These are phyloP conservation scores for Phoxinus phoxinus DNA, from an alignment of 2,113 vertebrate genomes.

Conservation along the genomic window DNA sequence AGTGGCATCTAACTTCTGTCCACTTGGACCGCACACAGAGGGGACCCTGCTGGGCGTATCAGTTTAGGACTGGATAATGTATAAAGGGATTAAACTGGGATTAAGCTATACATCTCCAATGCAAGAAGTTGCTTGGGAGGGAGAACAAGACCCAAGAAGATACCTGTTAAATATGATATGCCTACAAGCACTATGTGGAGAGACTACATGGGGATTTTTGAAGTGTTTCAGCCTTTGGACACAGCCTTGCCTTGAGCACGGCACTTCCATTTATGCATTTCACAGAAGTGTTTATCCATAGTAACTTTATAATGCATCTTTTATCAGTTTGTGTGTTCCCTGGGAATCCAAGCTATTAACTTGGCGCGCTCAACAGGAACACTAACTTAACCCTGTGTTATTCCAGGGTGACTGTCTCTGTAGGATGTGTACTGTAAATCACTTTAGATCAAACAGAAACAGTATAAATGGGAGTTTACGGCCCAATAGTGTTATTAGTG, in stretches of 20 bases:
- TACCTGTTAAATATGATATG: slow-evolving; percentile 23
- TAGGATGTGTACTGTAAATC: background rate
- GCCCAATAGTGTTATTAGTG: background rate
- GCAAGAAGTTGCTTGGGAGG: slow-evolving; percentile 56
- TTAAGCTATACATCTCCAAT: slow-evolving; percentile 68
- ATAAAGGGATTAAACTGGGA: slow-evolving; percentile 73
- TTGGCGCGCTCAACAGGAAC: background rate
- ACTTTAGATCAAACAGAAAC: background rate
- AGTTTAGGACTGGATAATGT: slow-evolving; percentile 69
- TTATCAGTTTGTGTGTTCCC: background rate
- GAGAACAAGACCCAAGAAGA: slow-evolving; percentile 23
- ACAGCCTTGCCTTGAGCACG: background rate
- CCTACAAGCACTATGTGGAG: background rate
- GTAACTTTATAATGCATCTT: background rate
- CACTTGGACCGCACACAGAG: slow-evolving; percentile 10
- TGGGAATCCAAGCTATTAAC: background rate
- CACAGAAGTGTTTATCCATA: background rate
- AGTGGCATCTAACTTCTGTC: slow-evolving; percentile 23
- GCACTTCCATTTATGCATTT: background rate
- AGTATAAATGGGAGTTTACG: background rate
- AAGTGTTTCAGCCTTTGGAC: background rate
- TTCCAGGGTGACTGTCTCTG: background rate
- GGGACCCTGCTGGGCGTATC: slow-evolving; percentile 62
- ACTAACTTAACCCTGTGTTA: background rate
- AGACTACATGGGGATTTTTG: background rate